Evolutionary conservation across 1,140 invertebrate species (phyloP).

Genomic region (Drosophila biarmipes): DNA sequence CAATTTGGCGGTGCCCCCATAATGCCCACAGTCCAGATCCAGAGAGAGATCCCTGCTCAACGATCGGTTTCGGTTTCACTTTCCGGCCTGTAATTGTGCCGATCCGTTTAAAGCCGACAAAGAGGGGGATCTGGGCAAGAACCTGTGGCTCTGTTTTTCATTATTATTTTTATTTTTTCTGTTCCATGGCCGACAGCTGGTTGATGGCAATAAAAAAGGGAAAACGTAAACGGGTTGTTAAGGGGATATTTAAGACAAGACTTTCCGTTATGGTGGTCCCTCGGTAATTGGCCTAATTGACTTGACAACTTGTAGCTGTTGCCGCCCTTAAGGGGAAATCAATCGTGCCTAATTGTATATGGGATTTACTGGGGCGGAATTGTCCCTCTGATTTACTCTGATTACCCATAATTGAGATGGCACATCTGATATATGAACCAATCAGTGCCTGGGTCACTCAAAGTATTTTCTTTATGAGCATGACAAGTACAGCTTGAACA

Average conservation of each 20-base stretch:
- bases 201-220: conserved; percentile 12
- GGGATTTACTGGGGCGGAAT: neutral
- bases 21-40: conserved; percentile 22
- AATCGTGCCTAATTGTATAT: conserved; percentile 5
- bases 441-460: neutral
- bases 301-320: conserved; percentile 55
- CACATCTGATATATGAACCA: neutral
- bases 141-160: conserved; percentile 34
- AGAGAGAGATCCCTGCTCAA: conserved; percentile 12
- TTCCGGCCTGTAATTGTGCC: conserved; percentile 78
- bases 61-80: conserved; percentile 69
- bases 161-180: neutral
- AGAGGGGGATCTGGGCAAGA: conserved; percentile 30
- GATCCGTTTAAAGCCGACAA: conserved; percentile 14
- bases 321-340: conserved; percentile 28
- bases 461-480: neutral
- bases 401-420: conserved; percentile 34
- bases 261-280: conserved; percentile 68
- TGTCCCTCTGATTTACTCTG: conserved; percentile 22
- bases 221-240: conserved; percentile 21
- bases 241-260: conserved; percentile 25
- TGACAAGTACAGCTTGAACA: neutral
- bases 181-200: conserved; percentile 44
- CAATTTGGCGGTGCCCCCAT: conserved; percentile 56
- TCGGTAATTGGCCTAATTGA: conserved; percentile 65